Base-by-base conservation (phyloP, 2,888 invertebrate genomes). In the Rhimphoctona megacephalus region DNA sequence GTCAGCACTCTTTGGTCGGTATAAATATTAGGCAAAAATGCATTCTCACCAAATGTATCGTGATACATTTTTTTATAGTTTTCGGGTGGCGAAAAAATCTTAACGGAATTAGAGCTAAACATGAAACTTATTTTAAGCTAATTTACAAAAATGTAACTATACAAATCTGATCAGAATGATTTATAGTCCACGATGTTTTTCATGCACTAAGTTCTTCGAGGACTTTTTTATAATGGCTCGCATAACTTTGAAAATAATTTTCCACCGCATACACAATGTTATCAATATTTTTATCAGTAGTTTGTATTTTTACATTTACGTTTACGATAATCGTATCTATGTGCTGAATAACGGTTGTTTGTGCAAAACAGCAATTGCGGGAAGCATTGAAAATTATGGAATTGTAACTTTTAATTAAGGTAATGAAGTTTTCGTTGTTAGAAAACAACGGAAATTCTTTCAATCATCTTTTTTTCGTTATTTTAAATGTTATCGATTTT, bases 211-310 rank as follows among this genome's bases (percentile, higher is more conserved):
- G 11, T 14, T 14, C 43, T 14, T 43, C 43, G 43, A 43, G 11
- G 14, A 11, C 14, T 11, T 43, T 43, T 43, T 43, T 14, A 39
- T 39, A 43, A 43, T 11, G 14, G 0, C 33, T 43, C 43, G 43
- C 43, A 11, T 14, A 43, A 43, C 43, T 11, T 43, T 2, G 1
- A 43, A 43, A 11, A 43, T 11, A 9, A 43, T 43, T 43, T 11
- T 43, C 43, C 11, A 43, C 11, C 43, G 43, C 43, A 14, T 17
- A 25, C 4, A 61, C 30, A 17, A 25, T 30, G 17, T 61, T 61
- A 61, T 61, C 61, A 61, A 61, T 61, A 9, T 17, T 61, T 61
- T 61, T 61, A 61, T 61, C 30, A 30, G 61, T 17, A 61, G 61
- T 17, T 61, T 30, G 14, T 49, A 30, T 61, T n/a, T 61, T 61